Conservation (phyloP, 2,113 vertebrate genomes). For the Ciconia maguari region DNA sequence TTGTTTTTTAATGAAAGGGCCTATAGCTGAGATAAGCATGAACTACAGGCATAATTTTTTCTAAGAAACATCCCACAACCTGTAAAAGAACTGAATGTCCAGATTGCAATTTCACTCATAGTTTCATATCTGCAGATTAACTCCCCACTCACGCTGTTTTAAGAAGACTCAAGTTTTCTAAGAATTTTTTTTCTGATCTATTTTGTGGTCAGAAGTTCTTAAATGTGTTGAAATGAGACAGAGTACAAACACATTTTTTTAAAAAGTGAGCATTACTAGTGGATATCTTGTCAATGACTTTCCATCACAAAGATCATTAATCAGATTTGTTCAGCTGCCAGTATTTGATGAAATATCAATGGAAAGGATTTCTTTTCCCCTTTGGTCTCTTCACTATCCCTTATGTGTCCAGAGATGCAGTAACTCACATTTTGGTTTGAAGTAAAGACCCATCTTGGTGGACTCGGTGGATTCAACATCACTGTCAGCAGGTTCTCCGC, state of each 20-base stretch:
- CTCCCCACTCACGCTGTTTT: neutral
- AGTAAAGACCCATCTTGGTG: neutral
- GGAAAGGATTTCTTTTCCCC: neutral
- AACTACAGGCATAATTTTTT: no score
- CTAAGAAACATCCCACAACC: neutral
- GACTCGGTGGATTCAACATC: neutral
- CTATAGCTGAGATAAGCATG: no score
- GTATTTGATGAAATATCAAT: neutral
- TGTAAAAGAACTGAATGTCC: neutral
- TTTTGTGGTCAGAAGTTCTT: neutral
- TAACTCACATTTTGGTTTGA: neutral
- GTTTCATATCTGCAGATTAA: neutral
- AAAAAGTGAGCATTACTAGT: neutral
- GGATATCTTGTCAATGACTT: neutral
- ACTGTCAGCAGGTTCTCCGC: neutral
- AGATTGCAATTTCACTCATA: neutral
- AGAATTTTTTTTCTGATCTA: neutral
- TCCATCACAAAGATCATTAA: neutral
- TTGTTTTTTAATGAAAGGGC: no score
- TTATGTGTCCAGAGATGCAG: neutral
- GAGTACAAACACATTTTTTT: neutral
- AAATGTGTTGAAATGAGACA: neutral
- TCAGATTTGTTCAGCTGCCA: neutral
- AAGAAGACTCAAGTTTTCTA: neutral
- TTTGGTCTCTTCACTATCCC: neutral